These are phyloP conservation scores for Chrysina gloriosa DNA, from an alignment of 2,888 invertebrate species.

Conservation along the genomic window DNA sequence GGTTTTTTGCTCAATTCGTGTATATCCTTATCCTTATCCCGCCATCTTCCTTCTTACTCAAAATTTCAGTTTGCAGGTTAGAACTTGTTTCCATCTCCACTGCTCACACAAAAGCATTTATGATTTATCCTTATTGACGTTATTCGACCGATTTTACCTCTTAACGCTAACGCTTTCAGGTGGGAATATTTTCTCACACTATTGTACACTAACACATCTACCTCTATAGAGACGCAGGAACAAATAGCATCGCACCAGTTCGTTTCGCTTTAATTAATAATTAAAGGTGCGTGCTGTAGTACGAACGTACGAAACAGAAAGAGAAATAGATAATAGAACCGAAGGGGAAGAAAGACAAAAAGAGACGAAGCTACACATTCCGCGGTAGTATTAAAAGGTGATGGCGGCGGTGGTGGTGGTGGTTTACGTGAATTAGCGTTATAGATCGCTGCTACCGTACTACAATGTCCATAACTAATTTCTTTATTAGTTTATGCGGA, in stretches of 20 bases:
- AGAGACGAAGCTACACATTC: not conserved
- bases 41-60: no score
- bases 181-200: not conserved
- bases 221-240: not conserved
- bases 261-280: conserved; percentile 43
- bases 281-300: conserved; percentile 17
- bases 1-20: no score
- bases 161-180: not conserved
- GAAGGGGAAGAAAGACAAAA: not conserved
- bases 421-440: conserved; percentile 41
- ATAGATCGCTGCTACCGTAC: conserved; percentile 54
- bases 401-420: conserved; percentile 7
- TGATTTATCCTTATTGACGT: no score
- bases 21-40: no score
- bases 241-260: not conserved
- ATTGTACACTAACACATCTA: not conserved
- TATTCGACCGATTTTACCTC: no score
- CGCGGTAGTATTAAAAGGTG: conserved; percentile 12
- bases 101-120: no score
- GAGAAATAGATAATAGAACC: conserved; percentile 8
- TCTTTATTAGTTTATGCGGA: conserved; percentile 59
- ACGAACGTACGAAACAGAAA: conserved; percentile 20
- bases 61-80: no score
- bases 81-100: no score
- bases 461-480: conserved; percentile 62